These are phyloP conservation scores for Typhlichthys eigenmanni DNA, from an alignment of 2,797 vertebrate species.

Conservation along the genomic window DNA sequence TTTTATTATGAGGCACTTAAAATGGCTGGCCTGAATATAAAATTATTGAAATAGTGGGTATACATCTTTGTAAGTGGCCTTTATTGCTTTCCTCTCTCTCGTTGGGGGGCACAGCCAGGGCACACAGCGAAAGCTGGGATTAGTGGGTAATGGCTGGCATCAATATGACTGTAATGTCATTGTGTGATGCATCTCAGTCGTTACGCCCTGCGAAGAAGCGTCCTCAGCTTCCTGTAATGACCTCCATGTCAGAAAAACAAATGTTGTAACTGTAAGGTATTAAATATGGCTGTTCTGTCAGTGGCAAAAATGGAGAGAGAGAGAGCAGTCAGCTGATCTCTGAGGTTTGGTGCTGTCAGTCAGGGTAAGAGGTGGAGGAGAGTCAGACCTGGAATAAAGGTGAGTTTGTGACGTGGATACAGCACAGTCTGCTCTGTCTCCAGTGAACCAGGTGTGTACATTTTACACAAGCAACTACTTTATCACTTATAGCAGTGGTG, in stretches of 20 bases:
- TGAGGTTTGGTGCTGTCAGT: constrained; percentile 36
- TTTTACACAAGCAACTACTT: neutral
- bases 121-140: constrained; percentile 59
- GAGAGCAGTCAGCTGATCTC: constrained; percentile 57
- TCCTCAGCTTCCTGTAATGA: constrained; percentile 69
- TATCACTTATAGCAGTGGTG: too few species aligned
- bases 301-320: constrained; percentile 53
- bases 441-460: constrained; percentile 1
- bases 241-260: constrained; percentile 72
- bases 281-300: constrained; percentile 73
- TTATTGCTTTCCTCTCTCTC: constrained; percentile 69
- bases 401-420: neutral
- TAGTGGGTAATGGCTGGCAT: constrained; percentile 78
- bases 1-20: constrained; percentile 69
- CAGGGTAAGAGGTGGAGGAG: constrained; percentile 19
- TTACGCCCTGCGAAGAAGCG: constrained; percentile 64
- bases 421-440: constrained; percentile 16
- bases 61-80: constrained; percentile 75
- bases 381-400: neutral
- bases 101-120: constrained; percentile 66
- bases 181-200: constrained; percentile 76
- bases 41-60: constrained; percentile 78
- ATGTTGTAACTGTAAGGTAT: constrained; percentile 65
- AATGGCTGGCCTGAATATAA: constrained; percentile 71
- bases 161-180: constrained; percentile 81